These are phyloP conservation scores for Ranitomeya variabilis DNA, from an alignment of 2,113 vertebrate genomes.

Conservation along the genomic window DNA sequence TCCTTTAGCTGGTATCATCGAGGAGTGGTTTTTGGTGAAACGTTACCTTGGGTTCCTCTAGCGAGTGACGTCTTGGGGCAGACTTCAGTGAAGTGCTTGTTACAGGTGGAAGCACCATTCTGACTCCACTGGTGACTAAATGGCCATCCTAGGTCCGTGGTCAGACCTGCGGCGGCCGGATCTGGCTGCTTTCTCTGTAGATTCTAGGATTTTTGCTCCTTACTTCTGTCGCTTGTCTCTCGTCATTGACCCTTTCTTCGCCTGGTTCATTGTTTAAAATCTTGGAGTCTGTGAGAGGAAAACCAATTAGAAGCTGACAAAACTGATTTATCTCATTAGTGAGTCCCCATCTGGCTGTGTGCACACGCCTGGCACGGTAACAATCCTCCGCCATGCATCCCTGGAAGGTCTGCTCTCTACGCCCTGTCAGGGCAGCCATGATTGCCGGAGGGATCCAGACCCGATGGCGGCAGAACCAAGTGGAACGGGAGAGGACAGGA, in stretches of 20 bases:
- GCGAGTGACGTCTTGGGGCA: background rate
- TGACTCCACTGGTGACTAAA: background rate
- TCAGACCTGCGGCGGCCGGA: background rate
- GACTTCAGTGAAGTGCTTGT: background rate
- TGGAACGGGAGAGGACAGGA: background rate
- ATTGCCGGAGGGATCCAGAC: background rate
- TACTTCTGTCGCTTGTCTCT: slow-evolving; percentile 31
- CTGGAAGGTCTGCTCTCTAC: slow-evolving; percentile 6
- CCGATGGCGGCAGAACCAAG: background rate
- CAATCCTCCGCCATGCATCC: slow-evolving; percentile 25
- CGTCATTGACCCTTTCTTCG: slow-evolving; percentile 21
- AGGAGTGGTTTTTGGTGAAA: background rate
- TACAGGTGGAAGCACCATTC: background rate
- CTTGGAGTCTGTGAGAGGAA: slow-evolving; percentile 62
- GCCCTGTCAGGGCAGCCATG: slow-evolving; percentile 7
- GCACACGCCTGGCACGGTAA: slow-evolving; percentile 54
- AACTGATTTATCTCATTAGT: slow-evolving; percentile 67
- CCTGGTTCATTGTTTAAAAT: slow-evolving; percentile 59
- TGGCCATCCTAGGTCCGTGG: background rate
- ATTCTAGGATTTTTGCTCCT: background rate
- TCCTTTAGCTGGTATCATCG: background rate
- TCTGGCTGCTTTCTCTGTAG: background rate
- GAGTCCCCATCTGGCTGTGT: slow-evolving; percentile 63
- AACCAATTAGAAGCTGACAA: slow-evolving; percentile 66
- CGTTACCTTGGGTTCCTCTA: background rate